These are phyloP conservation scores for Ceriagrion tenellum DNA, from an alignment of 2,888 invertebrate genomes.

Conservation along the genomic window DNA sequence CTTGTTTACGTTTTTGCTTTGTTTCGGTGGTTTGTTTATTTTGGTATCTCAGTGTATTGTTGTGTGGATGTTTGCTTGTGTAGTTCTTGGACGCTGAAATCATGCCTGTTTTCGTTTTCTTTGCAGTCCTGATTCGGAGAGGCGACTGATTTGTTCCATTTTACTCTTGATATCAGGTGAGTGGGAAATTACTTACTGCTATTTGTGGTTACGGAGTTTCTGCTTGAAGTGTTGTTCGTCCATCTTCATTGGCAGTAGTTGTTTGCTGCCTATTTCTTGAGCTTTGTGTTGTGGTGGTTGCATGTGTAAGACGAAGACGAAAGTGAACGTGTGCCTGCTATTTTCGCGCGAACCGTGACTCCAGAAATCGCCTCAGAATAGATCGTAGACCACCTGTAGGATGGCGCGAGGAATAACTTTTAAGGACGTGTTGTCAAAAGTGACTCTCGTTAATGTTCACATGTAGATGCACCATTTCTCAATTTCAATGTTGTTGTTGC, in stretches of 20 bases:
- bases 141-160: constrained; percentile 48
- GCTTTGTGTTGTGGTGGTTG: not conserved
- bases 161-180: constrained; percentile 53
- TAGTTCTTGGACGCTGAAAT: not conserved
- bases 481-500: too few relatives aligned
- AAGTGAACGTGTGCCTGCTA: not conserved
- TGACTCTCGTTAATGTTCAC: not conserved
- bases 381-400: constrained; percentile 50
- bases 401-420: not conserved
- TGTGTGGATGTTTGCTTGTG: not conserved
- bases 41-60: not conserved
- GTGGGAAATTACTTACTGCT: not conserved
- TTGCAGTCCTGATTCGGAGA: constrained; percentile 61
- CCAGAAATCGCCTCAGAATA: not conserved
- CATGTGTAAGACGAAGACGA: not conserved
- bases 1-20: not conserved
- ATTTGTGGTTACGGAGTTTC: not conserved
- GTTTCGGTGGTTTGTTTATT: not conserved
- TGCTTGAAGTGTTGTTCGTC: too few relatives aligned
- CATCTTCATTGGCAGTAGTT: not conserved
- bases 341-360: not conserved
- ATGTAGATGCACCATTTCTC: not conserved
- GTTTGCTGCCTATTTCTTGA: not conserved
- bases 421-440: not conserved
- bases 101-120: not conserved